Percentiles rank a stretch among this genome's conserved stretches.
phyloP scores from a whole-genome alignment of 2,797 vertebrate genomes.

The Psittacula echo region DNA sequence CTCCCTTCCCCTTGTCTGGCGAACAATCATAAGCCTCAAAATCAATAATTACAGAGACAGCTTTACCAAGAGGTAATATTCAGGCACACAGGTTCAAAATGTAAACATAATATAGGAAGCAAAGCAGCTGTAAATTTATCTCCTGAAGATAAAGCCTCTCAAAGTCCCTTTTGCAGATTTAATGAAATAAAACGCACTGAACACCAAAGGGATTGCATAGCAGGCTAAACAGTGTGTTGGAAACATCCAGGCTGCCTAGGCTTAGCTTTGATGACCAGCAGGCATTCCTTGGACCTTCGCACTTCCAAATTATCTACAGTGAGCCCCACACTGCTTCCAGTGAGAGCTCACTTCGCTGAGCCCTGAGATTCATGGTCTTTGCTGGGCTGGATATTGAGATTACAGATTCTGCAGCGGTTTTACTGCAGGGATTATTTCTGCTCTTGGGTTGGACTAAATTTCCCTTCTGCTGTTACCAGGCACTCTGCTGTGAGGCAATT shows the following conservation, averaged over 20 bases:
- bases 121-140: constrained; percentile 39
- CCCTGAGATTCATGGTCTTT: neutral
- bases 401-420: constrained; percentile 16
- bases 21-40: constrained; percentile 36
- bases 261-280: neutral
- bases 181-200: constrained; percentile 8
- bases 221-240: neutral
- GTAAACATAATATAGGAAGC: constrained; percentile 41
- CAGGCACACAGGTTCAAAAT: constrained; percentile 1
- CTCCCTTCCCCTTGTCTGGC: neutral
- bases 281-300: neutral
- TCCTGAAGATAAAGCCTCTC: constrained; percentile 7
- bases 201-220: neutral
- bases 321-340: neutral
- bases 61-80: constrained; percentile 43
- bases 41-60: constrained; percentile 49
- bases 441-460: constrained; percentile 9
- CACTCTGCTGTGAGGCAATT: constrained; percentile 54
- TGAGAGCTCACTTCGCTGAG: neutral
- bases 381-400: neutral
- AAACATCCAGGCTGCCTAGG: neutral
- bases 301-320: neutral
- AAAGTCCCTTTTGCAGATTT: constrained; percentile 34
- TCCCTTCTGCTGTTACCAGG: neutral
- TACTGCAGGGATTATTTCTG: constrained; percentile 17